phyloP scores from a whole-genome alignment of 2,113 vertebrate genomes.

The Centropristis striata region DNA sequence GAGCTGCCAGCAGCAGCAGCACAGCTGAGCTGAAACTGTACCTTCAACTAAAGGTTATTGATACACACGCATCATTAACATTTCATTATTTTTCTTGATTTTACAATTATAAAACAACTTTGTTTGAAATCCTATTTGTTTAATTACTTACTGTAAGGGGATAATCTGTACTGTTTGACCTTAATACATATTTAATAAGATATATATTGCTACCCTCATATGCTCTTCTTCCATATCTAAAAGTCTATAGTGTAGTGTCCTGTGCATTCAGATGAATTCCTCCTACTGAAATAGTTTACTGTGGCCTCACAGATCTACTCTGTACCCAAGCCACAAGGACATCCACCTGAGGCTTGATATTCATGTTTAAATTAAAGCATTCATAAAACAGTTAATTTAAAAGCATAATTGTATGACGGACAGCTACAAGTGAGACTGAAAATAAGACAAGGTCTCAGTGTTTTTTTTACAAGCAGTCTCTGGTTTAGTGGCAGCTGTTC shows the following conservation, averaged over 20 bases:
- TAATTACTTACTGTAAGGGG: background rate
- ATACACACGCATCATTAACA: background rate
- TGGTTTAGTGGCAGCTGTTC: too few relatives aligned
- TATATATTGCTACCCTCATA: background rate
- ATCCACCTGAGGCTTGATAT: slow-evolving; percentile 9
- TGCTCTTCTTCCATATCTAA: background rate
- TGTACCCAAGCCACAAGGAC: background rate
- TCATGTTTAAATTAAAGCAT: slow-evolving; percentile 6
- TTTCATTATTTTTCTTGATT: background rate
- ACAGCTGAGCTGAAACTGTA: background rate
- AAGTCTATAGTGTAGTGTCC: background rate
- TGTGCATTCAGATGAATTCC: background rate
- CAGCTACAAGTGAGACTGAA: background rate
- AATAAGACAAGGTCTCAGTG: background rate
- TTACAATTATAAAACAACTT: background rate
- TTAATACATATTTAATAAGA: slow-evolving; percentile 3
- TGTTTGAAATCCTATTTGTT: background rate
- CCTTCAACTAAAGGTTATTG: background rate
- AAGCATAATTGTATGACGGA: slow-evolving; percentile 7
- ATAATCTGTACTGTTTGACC: background rate
- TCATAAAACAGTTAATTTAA: background rate
- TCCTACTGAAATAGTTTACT: background rate
- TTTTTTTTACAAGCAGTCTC: too few relatives aligned
- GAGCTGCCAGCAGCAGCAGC: slow-evolving; percentile 9
- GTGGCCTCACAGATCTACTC: background rate